phyloP scores from a whole-genome alignment of 2,797 vertebrate species.

The Coccyzus lansbergi region DNA sequence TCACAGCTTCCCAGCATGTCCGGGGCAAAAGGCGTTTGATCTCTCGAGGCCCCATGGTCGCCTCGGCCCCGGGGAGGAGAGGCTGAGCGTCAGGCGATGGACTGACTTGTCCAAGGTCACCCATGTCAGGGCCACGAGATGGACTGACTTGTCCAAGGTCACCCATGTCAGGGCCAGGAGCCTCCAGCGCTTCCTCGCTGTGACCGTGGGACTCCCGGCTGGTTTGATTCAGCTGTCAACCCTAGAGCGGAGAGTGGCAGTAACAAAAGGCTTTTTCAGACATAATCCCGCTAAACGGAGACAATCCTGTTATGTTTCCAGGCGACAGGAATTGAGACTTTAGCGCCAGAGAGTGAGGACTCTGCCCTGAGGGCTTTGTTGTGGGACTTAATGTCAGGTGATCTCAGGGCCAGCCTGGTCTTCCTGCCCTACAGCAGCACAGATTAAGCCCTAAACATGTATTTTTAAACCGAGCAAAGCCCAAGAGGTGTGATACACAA shows the following conservation, averaged over 20 bases:
- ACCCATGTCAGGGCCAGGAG: background rate
- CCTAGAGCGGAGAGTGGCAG: conserved; percentile 50
- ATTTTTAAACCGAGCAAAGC: conserved; percentile 61
- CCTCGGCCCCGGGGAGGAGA: background rate
- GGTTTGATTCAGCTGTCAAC: conserved; percentile 66
- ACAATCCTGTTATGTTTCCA: conserved; percentile 71
- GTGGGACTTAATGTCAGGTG: conserved; percentile 59
- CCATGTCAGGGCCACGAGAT: background rate
- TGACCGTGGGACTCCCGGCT: conserved; percentile 45
- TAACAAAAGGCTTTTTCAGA: conserved; percentile 68
- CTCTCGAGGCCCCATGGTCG: background rate
- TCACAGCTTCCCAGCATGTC: background rate
- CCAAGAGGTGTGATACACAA: conserved; percentile 53
- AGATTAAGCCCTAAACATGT: conserved; percentile 62
- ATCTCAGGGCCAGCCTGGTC: conserved; percentile 54
- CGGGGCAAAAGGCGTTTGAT: background rate
- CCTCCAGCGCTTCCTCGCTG: background rate
- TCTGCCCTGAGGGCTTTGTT: conserved; percentile 63
- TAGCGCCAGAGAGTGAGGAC: conserved; percentile 57
- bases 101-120: conserved; percentile 17
- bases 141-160: conserved; percentile 25
- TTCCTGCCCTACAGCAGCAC: conserved; percentile 60
- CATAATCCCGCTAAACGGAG: conserved; percentile 64
- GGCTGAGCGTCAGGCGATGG: background rate
- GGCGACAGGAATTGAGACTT: conserved; percentile 66